These are phyloP conservation scores for Distichodus sexfasciatus DNA, from an alignment of 2,797 vertebrate species.

Conservation along the genomic window DNA sequence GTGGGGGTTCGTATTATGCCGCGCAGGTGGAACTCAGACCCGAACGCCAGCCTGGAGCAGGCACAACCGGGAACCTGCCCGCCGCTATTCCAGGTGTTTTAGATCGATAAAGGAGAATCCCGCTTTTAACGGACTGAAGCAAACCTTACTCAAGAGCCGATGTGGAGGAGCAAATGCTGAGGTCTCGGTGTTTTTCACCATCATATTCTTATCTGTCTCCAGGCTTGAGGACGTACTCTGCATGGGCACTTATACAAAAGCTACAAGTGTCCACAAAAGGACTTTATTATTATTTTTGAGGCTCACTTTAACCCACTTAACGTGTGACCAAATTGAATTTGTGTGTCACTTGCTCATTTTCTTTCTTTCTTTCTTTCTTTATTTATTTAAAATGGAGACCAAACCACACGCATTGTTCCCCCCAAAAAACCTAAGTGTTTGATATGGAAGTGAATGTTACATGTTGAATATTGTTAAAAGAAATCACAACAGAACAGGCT, in stretches of 20 bases:
- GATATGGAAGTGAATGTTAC: too few species aligned
- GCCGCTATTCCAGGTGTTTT: slow-evolving; percentile 44
- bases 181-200: neutral
- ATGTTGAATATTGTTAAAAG: too few species aligned
- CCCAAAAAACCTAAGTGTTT: too few species aligned
- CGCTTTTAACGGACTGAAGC: slow-evolving; percentile 21
- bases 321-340: too few species aligned
- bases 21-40: slow-evolving; percentile 23
- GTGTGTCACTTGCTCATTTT: too few species aligned
- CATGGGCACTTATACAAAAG: neutral
- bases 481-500: too few species aligned
- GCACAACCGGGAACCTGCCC: slow-evolving; percentile 9
- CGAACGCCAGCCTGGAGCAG: neutral
- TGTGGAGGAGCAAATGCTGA: slow-evolving; percentile 12
- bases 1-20: slow-evolving; percentile 17
- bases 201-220: neutral
- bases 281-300: too few species aligned
- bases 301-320: too few species aligned
- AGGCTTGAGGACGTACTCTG: neutral
- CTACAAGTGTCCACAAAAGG: neutral
- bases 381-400: too few species aligned
- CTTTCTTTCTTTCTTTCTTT: too few species aligned
- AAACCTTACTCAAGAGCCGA: slow-evolving; percentile 13
- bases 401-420: too few species aligned
- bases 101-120: slow-evolving; percentile 40